phyloP scores from a whole-genome alignment of 2,113 vertebrate species.

The Sinocyclocheilus anshuiensis region DNA sequence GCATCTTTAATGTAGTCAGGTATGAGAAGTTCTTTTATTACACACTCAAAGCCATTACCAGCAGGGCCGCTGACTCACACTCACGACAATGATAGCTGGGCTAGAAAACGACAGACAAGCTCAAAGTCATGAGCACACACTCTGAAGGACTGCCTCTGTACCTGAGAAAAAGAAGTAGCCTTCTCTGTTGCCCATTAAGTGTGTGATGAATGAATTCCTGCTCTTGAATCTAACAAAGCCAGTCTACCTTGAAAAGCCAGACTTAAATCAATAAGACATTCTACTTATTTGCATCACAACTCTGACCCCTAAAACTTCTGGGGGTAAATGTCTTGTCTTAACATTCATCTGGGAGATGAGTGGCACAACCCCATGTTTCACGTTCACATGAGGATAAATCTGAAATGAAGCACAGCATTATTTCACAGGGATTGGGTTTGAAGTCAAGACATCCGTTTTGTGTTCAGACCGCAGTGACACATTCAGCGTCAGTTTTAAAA shows the following conservation, averaged over 20 bases:
- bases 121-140: slow-evolving; percentile 71
- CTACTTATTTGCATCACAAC: slow-evolving; percentile 65
- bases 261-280: slow-evolving; percentile 60
- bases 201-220: slow-evolving; percentile 78
- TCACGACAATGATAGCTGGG: slow-evolving; percentile 20
- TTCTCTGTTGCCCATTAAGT: slow-evolving; percentile 71
- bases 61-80: background rate
- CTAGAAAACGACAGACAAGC: slow-evolving; percentile 63
- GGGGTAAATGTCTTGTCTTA: slow-evolving; percentile 35
- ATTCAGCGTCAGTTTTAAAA: background rate
- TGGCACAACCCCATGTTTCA: too few species aligned
- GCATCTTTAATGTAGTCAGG: background rate
- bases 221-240: slow-evolving; percentile 73
- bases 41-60: slow-evolving; percentile 22
- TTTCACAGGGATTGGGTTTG: slow-evolving; percentile 23
- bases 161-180: slow-evolving; percentile 64
- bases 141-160: slow-evolving; percentile 76
- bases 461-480: background rate
- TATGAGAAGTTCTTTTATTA: slow-evolving; percentile 32
- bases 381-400: slow-evolving; percentile 46
- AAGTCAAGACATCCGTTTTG: slow-evolving; percentile 53
- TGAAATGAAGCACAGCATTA: slow-evolving; percentile 44
- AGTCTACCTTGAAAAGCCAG: slow-evolving; percentile 77
- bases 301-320: slow-evolving; percentile 56
- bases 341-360: too few species aligned